These are phyloP conservation scores for Octodon degus DNA, from an alignment of 2,113 vertebrate genomes.

Conservation along the genomic window DNA sequence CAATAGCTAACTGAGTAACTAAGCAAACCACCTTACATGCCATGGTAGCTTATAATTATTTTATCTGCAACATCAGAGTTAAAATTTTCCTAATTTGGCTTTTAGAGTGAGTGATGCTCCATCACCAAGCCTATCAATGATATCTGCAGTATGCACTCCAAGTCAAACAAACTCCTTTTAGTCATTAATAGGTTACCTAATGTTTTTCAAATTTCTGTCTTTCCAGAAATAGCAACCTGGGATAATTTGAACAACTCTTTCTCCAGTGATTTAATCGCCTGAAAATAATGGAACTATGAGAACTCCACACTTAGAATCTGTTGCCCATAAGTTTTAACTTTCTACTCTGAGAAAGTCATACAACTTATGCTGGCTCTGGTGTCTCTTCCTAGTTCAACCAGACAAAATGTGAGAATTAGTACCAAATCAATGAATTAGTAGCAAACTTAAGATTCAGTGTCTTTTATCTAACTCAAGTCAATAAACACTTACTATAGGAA, in stretches of 20 bases:
- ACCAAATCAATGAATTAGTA: not conserved
- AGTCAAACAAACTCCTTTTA: constrained; percentile 31
- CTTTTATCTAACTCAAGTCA: constrained; percentile 54
- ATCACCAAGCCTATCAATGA: constrained; percentile 39
- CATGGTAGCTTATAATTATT: not conserved
- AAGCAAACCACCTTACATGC: not conserved
- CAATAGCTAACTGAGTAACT: constrained; percentile 7
- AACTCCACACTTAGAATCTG: constrained; percentile 51
- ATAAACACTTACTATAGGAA: constrained; percentile 23
- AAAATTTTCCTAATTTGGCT: constrained; percentile 28
- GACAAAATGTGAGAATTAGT: not conserved
- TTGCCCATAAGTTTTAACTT: constrained; percentile 1
- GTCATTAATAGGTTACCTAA: constrained; percentile 18
- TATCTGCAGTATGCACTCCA: constrained; percentile 22
- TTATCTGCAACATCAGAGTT: constrained; percentile 12
- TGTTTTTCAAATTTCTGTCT: constrained; percentile 33
- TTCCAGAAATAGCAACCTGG: not conserved
- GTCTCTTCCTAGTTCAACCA: constrained; percentile 1
- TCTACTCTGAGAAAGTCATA: constrained; percentile 41
- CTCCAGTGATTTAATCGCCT: not conserved
- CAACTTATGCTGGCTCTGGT: not conserved
- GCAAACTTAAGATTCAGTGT: constrained; percentile 37
- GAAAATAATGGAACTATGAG: constrained; percentile 48
- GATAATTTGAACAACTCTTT: not conserved
- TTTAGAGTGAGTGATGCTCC: not conserved